phyloP scores from a whole-genome alignment of 2,888 invertebrate genomes.

The Chirona hameri region DNA sequence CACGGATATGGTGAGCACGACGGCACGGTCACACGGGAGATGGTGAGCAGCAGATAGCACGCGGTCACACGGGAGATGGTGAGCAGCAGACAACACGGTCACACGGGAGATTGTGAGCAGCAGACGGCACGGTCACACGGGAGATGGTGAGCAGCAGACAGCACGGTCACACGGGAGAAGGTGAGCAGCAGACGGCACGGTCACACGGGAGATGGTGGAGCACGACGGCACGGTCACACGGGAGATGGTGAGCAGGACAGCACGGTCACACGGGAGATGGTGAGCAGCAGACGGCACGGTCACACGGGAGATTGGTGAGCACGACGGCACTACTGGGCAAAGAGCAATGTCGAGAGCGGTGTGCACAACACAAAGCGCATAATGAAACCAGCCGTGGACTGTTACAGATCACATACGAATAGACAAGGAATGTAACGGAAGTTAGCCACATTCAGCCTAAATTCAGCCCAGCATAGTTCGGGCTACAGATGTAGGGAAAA shows the following conservation, averaged over 20 bases:
- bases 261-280: too few relatives aligned
- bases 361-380: background rate
- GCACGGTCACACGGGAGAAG: too few relatives aligned
- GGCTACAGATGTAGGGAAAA: too few relatives aligned
- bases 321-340: background rate
- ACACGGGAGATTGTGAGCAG: constrained; percentile 40
- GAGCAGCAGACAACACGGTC: constrained; percentile 48
- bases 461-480: too few relatives aligned
- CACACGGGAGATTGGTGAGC: constrained; percentile 45
- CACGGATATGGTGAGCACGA: too few relatives aligned
- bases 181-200: background rate
- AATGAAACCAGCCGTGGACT: too few relatives aligned
- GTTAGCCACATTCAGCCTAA: too few relatives aligned
- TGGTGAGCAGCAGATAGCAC: constrained; percentile 32
- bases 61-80: constrained; percentile 50
- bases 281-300: constrained; percentile 44
- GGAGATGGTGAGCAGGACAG: constrained; percentile 42
- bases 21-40: constrained; percentile 50
- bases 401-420: too few relatives aligned
- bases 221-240: constrained; percentile 49
- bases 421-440: too few relatives aligned
- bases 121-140: constrained; percentile 49
- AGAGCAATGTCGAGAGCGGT: background rate
- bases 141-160: too few relatives aligned
- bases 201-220: constrained; percentile 49